phyloP scores from a whole-genome alignment of 2,797 vertebrate genomes.

The Hydrolagus colliei region DNA sequence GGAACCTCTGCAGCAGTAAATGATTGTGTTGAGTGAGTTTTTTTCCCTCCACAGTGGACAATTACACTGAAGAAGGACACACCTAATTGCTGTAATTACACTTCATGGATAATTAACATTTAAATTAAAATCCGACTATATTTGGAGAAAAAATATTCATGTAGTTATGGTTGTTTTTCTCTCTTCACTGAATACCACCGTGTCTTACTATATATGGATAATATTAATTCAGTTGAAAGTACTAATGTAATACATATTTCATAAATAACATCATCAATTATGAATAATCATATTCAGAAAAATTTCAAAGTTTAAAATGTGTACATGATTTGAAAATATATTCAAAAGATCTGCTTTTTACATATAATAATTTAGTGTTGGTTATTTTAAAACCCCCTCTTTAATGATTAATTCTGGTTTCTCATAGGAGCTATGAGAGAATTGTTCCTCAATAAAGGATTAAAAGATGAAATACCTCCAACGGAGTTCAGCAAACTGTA shows the following conservation, averaged over 20 bases:
- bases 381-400: background rate
- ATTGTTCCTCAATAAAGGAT: background rate
- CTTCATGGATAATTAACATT: background rate
- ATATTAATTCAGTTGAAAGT: background rate
- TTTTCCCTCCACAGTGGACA: background rate
- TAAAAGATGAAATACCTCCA: constrained; percentile 6
- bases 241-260: background rate
- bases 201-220: background rate
- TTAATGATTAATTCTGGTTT: constrained; percentile 8
- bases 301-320: background rate
- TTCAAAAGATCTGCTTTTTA: background rate
- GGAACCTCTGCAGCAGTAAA: background rate
- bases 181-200: background rate
- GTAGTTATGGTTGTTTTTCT: background rate
- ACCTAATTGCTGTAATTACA: background rate
- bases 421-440: too few species aligned
- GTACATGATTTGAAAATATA: background rate
- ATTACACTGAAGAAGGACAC: background rate
- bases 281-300: too few species aligned
- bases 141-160: background rate
- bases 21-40: too few species aligned
- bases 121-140: background rate
- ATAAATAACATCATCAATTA: too few species aligned
- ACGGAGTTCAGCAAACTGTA: background rate
- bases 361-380: background rate